These are phyloP conservation scores for Phyllopteryx taeniolatus DNA, from an alignment of 2,113 vertebrate genomes.

Conservation along the genomic window DNA sequence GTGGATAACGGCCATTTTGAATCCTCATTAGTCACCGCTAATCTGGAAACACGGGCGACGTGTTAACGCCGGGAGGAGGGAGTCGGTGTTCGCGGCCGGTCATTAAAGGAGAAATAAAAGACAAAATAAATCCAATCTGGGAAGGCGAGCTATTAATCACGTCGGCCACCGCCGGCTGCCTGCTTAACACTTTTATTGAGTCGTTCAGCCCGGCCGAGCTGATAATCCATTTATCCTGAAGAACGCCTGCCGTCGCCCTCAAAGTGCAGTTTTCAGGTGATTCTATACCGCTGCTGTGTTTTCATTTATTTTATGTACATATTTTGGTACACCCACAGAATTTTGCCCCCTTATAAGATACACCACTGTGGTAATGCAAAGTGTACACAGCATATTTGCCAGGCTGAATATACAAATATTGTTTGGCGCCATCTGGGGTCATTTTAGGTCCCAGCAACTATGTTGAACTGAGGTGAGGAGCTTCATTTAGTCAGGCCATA, in stretches of 20 bases:
- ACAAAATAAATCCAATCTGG: constrained; percentile 70
- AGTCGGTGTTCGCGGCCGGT: constrained; percentile 51
- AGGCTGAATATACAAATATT: too few species aligned
- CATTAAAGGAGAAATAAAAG: constrained; percentile 75
- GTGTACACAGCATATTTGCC: too few species aligned
- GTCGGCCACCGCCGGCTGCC: constrained; percentile 64
- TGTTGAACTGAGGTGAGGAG: too few species aligned
- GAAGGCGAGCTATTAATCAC: constrained; percentile 67
- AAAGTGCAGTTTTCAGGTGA: constrained; percentile 61
- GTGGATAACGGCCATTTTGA: constrained; percentile 73
- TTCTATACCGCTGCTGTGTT: constrained; percentile 36
- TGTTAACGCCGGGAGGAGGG: constrained; percentile 48
- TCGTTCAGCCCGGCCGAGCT: constrained; percentile 65
- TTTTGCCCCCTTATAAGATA: neutral
- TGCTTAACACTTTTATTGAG: constrained; percentile 71
- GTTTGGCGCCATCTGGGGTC: too few species aligned
- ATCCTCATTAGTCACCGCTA: constrained; percentile 73
- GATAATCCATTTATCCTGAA: constrained; percentile 72
- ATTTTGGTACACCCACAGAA: neutral
- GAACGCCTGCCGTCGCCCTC: constrained; percentile 62
- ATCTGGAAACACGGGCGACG: constrained; percentile 67
- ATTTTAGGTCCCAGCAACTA: too few species aligned
- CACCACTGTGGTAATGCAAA: too few species aligned
- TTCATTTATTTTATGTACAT: constrained; percentile 6
- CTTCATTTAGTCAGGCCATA: too few species aligned